Percentiles rank a stretch among this genome's conserved stretches.
These are phyloP conservation scores for Agrotis exclamationis DNA, from an alignment of 2,888 invertebrate genomes.

Conservation along the genomic window DNA sequence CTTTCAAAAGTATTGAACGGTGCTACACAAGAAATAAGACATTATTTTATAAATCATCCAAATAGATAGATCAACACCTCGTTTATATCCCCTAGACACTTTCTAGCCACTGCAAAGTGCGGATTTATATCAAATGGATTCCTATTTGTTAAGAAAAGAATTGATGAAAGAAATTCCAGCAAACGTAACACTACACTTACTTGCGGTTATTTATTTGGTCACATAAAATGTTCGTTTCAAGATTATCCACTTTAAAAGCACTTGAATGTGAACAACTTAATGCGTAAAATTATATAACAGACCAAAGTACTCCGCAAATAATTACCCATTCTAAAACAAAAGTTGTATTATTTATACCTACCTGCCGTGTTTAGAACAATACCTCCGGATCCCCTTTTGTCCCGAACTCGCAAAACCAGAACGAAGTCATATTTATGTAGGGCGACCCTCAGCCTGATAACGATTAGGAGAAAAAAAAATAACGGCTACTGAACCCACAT, in stretches of 20 bases:
- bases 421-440: conserved; percentile 63
- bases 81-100: conserved; percentile 20
- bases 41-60: conserved; percentile 31
- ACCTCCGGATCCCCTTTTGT: conserved; percentile 38
- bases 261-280: neutral
- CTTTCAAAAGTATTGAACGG: conserved; percentile 26
- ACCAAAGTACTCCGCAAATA: conserved; percentile 22
- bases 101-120: conserved; percentile 19
- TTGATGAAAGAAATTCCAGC: neutral
- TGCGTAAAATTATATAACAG: neutral
- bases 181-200: neutral
- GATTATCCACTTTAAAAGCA: no score
- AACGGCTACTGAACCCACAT: conserved; percentile 60
- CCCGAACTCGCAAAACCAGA: conserved; percentile 16
- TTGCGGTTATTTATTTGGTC: neutral
- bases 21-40: conserved; percentile 42
- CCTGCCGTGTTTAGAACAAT: conserved; percentile 31
- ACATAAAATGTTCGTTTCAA: neutral
- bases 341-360: conserved; percentile 28
- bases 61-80: conserved; percentile 45
- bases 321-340: conserved; percentile 33
- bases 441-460: conserved; percentile 67
- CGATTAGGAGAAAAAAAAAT: conserved; percentile 57
- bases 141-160: conserved; percentile 10
- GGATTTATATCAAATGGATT: conserved; percentile 45